phyloP scores from a whole-genome alignment of 1,140 invertebrate species.

The Tribolium madens region DNA sequence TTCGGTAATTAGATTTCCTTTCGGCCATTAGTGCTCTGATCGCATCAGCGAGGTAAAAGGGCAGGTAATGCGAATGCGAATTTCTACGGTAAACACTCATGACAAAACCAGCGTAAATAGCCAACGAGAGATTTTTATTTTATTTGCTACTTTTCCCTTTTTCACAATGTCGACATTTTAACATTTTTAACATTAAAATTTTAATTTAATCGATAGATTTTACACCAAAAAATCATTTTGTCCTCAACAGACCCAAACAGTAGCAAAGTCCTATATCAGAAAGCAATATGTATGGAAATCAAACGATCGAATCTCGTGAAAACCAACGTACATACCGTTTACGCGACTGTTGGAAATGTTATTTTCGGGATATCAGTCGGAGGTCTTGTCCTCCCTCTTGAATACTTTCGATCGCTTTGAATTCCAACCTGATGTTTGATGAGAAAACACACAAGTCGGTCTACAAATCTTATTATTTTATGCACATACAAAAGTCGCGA shows the following conservation, averaged over 20 bases:
- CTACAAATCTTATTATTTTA: neutral
- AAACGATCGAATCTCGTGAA: conserved; percentile 46
- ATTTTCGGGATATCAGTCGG: conserved; percentile 27
- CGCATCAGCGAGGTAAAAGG: conserved; percentile 10
- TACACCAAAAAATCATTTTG: too few species aligned
- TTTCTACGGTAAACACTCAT: conserved; percentile 28
- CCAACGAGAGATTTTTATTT: conserved; percentile 31
- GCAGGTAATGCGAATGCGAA: conserved; percentile 7
- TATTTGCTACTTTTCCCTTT: conserved; percentile 37
- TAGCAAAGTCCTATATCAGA: conserved; percentile 47
- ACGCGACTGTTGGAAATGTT: conserved; percentile 40
- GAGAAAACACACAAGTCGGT: neutral
- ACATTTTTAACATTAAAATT: too few species aligned
- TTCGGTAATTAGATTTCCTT: conserved; percentile 23
- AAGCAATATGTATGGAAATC: conserved; percentile 57
- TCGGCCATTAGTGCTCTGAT: conserved; percentile 17
- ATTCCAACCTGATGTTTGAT: conserved; percentile 9
- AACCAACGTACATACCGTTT: conserved; percentile 43
- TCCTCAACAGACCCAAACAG: too few species aligned
- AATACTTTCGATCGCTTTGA: conserved; percentile 16
- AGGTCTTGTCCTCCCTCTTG: conserved; percentile 17
- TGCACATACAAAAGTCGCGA: conserved; percentile 36
- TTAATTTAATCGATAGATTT: too few species aligned
- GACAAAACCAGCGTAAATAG: conserved; percentile 30
- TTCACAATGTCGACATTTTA: conserved; percentile 33